These are phyloP conservation scores for Onychorhynchus coronatus DNA, from an alignment of 2,113 vertebrate genomes.

Conservation along the genomic window DNA sequence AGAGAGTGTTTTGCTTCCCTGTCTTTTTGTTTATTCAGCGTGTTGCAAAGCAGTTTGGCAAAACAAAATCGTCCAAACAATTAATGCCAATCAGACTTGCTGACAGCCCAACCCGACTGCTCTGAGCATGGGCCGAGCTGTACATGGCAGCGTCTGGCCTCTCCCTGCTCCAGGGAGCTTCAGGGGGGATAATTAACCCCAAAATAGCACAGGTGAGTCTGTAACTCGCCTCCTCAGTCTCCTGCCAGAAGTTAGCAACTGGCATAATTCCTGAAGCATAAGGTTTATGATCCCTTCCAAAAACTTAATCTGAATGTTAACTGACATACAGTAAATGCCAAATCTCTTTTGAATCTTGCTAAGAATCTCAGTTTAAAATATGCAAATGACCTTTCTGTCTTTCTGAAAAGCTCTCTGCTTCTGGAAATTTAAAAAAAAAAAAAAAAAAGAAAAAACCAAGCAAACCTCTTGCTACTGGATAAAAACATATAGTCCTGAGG, in stretches of 20 bases:
- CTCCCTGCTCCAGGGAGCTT: neutral
- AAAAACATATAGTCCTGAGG: neutral
- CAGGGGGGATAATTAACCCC: neutral
- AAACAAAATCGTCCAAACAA: neutral
- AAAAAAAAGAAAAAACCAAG: neutral
- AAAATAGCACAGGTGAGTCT: neutral
- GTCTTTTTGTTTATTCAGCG: neutral
- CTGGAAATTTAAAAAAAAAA: neutral
- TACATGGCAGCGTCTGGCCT: fast-evolving
- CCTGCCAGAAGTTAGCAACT: neutral
- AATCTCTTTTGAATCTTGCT: neutral
- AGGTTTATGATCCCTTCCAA: constrained; percentile 2
- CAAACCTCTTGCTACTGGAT: neutral
- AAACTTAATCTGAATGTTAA: constrained; percentile 2
- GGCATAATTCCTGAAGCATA: neutral
- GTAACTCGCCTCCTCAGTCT: neutral
- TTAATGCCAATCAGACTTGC: neutral
- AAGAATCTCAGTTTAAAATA: neutral
- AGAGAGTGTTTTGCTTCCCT: neutral
- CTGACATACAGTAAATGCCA: neutral
- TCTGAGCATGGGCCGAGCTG: neutral
- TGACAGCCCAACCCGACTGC: neutral
- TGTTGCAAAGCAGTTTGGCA: neutral
- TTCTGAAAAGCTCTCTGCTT: neutral
- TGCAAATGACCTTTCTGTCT: neutral